Evolutionary conservation across 1,140 invertebrate species (phyloP), one percentile per base, ranked within the genome.

Genomic region (Luehdorfia chinensis): DNA sequence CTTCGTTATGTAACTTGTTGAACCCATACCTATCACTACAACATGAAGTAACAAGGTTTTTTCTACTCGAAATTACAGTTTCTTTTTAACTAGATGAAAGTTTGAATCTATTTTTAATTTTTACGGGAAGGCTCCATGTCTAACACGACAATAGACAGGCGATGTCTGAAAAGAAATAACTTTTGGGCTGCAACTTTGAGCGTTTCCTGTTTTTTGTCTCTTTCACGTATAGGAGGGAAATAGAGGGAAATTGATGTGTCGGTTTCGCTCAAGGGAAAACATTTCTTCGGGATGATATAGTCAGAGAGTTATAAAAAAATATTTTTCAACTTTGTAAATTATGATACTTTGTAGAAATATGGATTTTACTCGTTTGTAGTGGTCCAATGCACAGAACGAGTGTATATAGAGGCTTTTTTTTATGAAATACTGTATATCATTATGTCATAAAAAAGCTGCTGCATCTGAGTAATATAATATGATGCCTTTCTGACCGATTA

Each of bases 1-100:
- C 44, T 85, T 84, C 5, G 63, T 73, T 48, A 77, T 47, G 43
- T 77, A 85, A 73, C 65, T 85, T 18, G 77, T 85, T 34, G 81
- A 85, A 31, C 81, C 81, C 81, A 85, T 85, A 13, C 52, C 68
- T 68, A 57, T 41, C 55, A 41, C 49, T 50, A 34, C 48, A 32
- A 28, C 59, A 12, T 21, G 19, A 21, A 12, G 33, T 11, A 19
- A 19, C 33, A 16, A 43, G 9, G 11, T 2, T 21, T 37, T 25
- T 7, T 27, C 5, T 14, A 7, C 13, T n/a, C n/a, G n/a, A 7
- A 30, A 11, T 2, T 19, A 21, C 11, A 11, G 8, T 28, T 12
- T 25, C 12, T 27, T 37, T 14, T n/a, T 25, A 23, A 15, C n/a
- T 9, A 27, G 3, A 23, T 14, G 4, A 18, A 28, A 30, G 14